Evolutionary conservation across 2,797 vertebrate genomes (phyloP), one percentile per base, ranked within the genome.

Genomic region (Peromyscus aztecus): DNA sequence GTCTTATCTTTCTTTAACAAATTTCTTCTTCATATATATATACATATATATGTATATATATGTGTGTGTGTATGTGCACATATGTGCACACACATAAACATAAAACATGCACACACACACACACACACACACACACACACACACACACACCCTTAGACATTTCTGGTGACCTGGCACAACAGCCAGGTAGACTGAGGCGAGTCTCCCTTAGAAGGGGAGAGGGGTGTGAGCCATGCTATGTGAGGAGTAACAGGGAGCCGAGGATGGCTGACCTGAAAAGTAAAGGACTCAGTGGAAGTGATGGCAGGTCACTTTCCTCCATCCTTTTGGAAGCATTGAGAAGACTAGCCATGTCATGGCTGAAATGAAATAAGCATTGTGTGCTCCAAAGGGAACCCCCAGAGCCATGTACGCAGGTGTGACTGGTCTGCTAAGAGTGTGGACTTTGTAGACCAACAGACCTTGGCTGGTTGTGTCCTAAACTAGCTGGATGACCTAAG

Each of bases 1-100:
- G 6, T 96, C n/a, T 78, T 88, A 46, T 27, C 85, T 13, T 73
- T 71, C 21, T 93, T 87, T 81, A 92, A 57, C 65, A 93, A 55
- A 1, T 59, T 61, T 94, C n/a, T 43, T 55, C n/a, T 31, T 77
- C 75, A n/a, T 46, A 40, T 14, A 57, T 13, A 43, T 6, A 5
- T 6, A 24, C 23, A 7, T 61, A 6, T 59, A 21, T 59, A 23
- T 61, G 59, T 59, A 21, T 59, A 5, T 43, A 5, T 43, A 5
- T 43, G 21, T 9, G 3, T 52, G 49, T 8, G 29, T 8, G 37
- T 37, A 59, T 55, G 17, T n/a, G n/a, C 55, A 82, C 52, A 37
- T 23, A 77, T 49, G 29, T 9, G 29, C 17, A 21, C 27, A 77
- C 75, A 40, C 55, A 40, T 24, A 40, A 40, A 75, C 23, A 27